Conservation (phyloP, 2,888 invertebrate species). For the Myathropa florea region DNA sequence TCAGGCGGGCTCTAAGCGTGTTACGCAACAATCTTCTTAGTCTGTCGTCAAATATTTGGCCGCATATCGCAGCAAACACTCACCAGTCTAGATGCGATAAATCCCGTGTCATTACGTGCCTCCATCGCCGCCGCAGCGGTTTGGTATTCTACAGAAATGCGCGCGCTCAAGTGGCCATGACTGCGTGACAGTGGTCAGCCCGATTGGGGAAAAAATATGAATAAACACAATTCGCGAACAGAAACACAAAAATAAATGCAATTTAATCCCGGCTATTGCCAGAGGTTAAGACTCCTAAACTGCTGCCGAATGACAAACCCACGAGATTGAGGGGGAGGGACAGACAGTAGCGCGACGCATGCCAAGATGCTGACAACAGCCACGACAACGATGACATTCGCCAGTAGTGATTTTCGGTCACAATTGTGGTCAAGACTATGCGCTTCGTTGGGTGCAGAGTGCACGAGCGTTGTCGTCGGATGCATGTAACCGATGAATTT, state of each 20-base stretch:
- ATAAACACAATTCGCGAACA: conserved; percentile 1
- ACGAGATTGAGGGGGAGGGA: background rate
- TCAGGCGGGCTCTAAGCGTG: background rate
- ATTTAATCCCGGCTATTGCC: conserved; percentile 13
- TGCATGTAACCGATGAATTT: background rate
- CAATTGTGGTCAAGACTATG: conserved; percentile 67
- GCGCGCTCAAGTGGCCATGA: conserved; percentile 52
- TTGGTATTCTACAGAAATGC: conserved; percentile 63
- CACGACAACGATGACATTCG: conserved; percentile 54
- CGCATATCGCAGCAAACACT: background rate
- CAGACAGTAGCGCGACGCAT: background rate
- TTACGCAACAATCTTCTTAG: conserved; percentile 3
- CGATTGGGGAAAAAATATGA: conserved; percentile 21
- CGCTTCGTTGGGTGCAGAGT: conserved; percentile 50
- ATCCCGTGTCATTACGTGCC: conserved; percentile 34
- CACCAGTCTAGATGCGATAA: background rate
- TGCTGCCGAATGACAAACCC: conserved; percentile 18
- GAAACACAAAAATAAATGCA: conserved; percentile 19
- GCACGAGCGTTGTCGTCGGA: conserved; percentile 10
- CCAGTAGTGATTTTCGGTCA: conserved; percentile 43
- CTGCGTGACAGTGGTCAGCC: conserved; percentile 5
- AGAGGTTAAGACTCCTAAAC: conserved; percentile 52
- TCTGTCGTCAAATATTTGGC: conserved; percentile 35
- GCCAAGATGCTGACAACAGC: background rate
- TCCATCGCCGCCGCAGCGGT: conserved; percentile 1